These are phyloP conservation scores for Numenius arquata DNA, from an alignment of 2,113 vertebrate species.

Conservation along the genomic window DNA sequence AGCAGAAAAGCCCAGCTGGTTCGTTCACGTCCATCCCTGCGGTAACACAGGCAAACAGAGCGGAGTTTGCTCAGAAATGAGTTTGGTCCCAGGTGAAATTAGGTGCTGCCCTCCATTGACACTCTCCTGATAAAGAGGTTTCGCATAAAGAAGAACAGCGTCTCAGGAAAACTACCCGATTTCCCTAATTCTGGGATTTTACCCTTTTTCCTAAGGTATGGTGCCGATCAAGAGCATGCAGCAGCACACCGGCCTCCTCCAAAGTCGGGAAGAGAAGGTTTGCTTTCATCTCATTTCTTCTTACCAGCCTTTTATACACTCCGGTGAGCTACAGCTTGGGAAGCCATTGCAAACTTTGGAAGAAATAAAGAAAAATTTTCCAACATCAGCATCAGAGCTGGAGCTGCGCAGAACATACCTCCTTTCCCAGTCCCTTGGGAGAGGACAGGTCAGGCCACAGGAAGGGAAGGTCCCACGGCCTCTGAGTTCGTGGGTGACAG, in stretches of 20 bases:
- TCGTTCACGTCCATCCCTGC: background rate
- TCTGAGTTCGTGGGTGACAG: background rate
- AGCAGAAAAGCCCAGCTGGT: background rate
- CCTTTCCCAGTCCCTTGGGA: background rate
- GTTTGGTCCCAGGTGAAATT: background rate
- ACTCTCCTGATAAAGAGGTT: background rate
- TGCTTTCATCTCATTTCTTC: background rate
- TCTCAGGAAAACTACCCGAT: background rate
- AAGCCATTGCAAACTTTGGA: background rate
- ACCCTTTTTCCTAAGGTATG: background rate
- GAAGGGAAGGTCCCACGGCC: fast-evolving
- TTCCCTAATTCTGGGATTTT: background rate
- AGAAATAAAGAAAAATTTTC: background rate
- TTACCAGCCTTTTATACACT: background rate
- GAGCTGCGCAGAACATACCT: background rate
- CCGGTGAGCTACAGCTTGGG: background rate
- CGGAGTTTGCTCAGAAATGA: background rate
- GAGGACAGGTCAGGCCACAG: background rate
- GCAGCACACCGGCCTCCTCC: background rate
- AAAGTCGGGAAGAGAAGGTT: background rate
- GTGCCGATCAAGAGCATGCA: fast-evolving
- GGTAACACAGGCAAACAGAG: background rate
- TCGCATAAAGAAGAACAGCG: background rate
- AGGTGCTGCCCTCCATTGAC: background rate
- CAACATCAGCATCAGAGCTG: background rate